phyloP scores from a whole-genome alignment of 2,113 vertebrate genomes.

The Bujurquina vittata region DNA sequence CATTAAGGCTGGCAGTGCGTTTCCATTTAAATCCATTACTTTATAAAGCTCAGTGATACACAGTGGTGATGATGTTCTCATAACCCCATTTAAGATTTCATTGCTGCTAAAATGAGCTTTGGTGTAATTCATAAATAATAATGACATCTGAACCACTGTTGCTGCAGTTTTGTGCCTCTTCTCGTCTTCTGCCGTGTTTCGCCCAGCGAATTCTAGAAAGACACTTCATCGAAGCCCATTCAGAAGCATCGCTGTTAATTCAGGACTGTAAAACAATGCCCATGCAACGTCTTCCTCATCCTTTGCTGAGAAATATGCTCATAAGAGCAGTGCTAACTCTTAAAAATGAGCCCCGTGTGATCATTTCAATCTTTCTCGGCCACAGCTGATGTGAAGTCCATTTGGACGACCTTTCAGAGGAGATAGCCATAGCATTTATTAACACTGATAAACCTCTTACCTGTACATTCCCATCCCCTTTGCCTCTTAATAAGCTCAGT shows the following conservation, averaged over 20 bases:
- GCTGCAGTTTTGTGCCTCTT: constrained; percentile 10
- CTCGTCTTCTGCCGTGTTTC: not conserved
- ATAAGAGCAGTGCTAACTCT: constrained; percentile 16
- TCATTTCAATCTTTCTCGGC: not conserved
- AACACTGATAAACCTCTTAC: constrained; percentile 59
- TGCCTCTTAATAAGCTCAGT: constrained; percentile 61
- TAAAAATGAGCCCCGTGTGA: constrained; percentile 10
- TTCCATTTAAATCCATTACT: constrained; percentile 71
- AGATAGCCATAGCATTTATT: constrained; percentile 44
- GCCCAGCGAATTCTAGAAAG: not conserved
- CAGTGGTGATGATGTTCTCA: constrained; percentile 62
- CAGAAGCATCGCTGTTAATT: constrained; percentile 9
- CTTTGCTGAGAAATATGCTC: constrained; percentile 8
- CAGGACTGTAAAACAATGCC: not conserved
- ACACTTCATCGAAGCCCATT: not conserved
- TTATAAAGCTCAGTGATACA: constrained; percentile 60
- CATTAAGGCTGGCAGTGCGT: constrained; percentile 59
- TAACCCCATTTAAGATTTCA: constrained; percentile 68
- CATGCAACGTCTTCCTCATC: constrained; percentile 3
- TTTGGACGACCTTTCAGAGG: constrained; percentile 5
- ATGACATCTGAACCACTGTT: constrained; percentile 52
- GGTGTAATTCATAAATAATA: constrained; percentile 61
- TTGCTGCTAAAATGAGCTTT: constrained; percentile 56
- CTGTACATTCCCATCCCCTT: constrained; percentile 32
- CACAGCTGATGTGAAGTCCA: constrained; percentile 31